Conservation (phyloP, 2,888 invertebrate genomes). For the Drosophila tripunctata region DNA sequence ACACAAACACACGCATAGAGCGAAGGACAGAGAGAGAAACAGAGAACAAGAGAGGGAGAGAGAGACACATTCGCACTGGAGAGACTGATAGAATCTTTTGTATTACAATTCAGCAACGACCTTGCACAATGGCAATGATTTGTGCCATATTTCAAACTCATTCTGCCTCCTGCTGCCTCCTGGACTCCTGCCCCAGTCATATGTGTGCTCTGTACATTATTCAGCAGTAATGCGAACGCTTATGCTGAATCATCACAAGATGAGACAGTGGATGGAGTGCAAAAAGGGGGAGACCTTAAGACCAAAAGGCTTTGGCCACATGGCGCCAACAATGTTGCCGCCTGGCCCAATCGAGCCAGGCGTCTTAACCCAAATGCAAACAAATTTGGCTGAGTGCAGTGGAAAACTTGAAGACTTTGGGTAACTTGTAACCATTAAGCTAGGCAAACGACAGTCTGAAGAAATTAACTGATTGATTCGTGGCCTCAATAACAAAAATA, state of each 20-base stretch:
- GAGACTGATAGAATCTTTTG: constrained; percentile 36
- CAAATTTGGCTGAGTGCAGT: constrained; percentile 60
- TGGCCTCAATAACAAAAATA: constrained; percentile 32
- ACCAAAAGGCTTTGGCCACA: constrained; percentile 55
- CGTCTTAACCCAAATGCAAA: constrained; percentile 47
- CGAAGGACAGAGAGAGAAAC: neutral
- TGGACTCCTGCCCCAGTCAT: neutral
- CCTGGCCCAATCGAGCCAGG: constrained; percentile 44
- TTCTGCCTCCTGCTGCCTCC: constrained; percentile 6
- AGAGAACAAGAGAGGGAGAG: neutral
- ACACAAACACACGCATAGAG: constrained; percentile 17
- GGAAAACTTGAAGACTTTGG: constrained; percentile 1
- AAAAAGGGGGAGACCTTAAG: constrained; percentile 27
- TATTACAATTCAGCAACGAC: constrained; percentile 47
- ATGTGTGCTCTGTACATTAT: constrained; percentile 58
- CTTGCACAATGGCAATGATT: constrained; percentile 64
- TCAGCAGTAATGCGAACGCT: constrained; percentile 68
- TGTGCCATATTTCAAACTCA: constrained; percentile 56
- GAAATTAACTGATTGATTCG: constrained; percentile 71
- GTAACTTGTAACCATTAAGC: constrained; percentile 27
- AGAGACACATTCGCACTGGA: neutral
- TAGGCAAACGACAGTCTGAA: constrained; percentile 28
- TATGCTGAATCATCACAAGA: constrained; percentile 66
- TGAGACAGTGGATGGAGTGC: neutral
- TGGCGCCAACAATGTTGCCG: constrained; percentile 51